A percentile compares a stretch with the other conserved stretches of the same genome.
These are phyloP conservation scores for Eueides isabella DNA, from an alignment of 1,140 invertebrate genomes.

Conservation along the genomic window DNA sequence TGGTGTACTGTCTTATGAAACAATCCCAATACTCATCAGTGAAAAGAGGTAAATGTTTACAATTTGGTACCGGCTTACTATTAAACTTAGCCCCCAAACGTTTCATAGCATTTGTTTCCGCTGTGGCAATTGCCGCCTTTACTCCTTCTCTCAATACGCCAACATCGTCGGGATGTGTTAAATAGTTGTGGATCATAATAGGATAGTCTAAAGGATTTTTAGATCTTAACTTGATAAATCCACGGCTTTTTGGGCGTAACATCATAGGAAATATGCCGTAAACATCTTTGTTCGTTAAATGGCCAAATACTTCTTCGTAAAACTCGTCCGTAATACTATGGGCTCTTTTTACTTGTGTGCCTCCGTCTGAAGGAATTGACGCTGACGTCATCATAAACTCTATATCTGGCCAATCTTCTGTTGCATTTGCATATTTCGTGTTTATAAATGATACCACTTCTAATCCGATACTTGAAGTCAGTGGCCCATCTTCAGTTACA, in stretches of 20 bases:
- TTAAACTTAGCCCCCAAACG: conserved; percentile 89
- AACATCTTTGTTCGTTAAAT: conserved; percentile 88
- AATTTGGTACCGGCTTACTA: conserved; percentile 88
- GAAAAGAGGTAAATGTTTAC: conserved; percentile 88
- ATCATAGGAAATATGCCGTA: conserved; percentile 94
- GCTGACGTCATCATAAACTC: conserved; percentile 94
- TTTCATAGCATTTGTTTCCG: conserved; percentile 87
- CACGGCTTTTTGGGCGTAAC: conserved; percentile 92
- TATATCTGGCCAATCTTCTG: conserved; percentile 94
- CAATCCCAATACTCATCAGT: conserved; percentile 94
- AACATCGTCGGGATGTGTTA: conserved; percentile 91
- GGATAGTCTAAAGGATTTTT: conserved; percentile 94
- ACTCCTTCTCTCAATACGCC: conserved; percentile 91
- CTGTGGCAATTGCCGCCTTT: conserved; percentile 91
- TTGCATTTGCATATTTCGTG: conserved; percentile 92
- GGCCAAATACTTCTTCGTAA: conserved; percentile 87
- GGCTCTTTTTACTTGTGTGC: conserved; percentile 88
- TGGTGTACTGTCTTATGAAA: conserved; percentile 89
- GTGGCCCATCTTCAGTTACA: conserved; percentile 89
- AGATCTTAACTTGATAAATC: conserved; percentile 88
- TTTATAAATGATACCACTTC: conserved; percentile 93
- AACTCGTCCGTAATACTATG: conserved; percentile 91
- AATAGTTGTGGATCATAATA: conserved; percentile 93
- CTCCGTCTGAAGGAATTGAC: conserved; percentile 90
- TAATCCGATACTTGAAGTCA: conserved; percentile 91